Evolutionary conservation across 2,888 invertebrate genomes (phyloP).

Genomic region (Allophyes oxyacanthae): DNA sequence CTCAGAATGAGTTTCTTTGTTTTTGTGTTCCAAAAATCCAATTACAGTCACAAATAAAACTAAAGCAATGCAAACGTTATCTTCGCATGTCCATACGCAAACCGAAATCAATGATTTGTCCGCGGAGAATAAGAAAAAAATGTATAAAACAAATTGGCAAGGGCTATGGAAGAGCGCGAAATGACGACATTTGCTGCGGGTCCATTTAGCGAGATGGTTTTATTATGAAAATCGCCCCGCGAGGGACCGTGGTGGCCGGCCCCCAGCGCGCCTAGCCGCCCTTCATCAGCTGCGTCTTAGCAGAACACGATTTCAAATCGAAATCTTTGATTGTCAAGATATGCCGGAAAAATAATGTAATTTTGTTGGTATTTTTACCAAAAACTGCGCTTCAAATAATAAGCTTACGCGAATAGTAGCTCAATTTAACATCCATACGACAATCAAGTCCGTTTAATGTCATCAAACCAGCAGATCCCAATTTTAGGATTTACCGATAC

Average conservation of each 20-base stretch:
- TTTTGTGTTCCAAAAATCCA: conserved; percentile 5
- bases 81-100: conserved; percentile 5
- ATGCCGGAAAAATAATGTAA: neutral
- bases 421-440: no score
- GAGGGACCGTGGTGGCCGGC: conserved; percentile 57
- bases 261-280: conserved; percentile 6
- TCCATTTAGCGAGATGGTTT: conserved; percentile 80
- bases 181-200: conserved; percentile 68
- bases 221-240: conserved; percentile 81
- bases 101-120: conserved; percentile 66
- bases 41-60: neutral
- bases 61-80: neutral
- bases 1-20: no score
- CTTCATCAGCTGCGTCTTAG: conserved; percentile 23
- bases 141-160: conserved; percentile 74
- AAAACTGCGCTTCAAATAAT: no score
- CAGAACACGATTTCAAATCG: conserved; percentile 14
- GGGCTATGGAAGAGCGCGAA: conserved; percentile 62
- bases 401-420: no score
- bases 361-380: conserved; percentile 1
- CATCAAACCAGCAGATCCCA: no score
- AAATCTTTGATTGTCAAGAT: conserved; percentile 17
- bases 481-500: no score
- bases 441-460: no score
- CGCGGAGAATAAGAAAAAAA: conserved; percentile 54